Evolutionary conservation across 2,888 invertebrate genomes (phyloP), one percentile per base, ranked within the genome.

Genomic region (Lithophane leautieri): DNA sequence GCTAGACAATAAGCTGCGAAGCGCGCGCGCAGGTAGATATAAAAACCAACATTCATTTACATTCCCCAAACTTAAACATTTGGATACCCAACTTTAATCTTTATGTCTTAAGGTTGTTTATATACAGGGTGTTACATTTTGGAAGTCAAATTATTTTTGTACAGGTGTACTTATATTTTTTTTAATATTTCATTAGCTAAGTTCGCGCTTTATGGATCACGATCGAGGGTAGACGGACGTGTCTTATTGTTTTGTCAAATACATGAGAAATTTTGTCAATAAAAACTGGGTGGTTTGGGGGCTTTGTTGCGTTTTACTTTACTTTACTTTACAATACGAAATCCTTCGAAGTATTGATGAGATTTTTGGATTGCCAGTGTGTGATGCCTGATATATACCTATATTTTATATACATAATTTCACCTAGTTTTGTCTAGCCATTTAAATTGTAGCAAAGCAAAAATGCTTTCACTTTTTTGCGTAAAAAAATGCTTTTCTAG

Each of bases 121-220:
- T 83, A 58, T 44, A 56, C 60, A 52, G 34, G 19, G 11, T 47
- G 66, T 65, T 7, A 50, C 69, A 28, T 70, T 76, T 52, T 58
- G 6, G 28, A 6, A 63, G 67, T 50, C 73, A 58, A 73, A 25
- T 67, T 85, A 89, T 83, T 71, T 91, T 94, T 91, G 95, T 86
- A 85, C 90, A 91, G 92, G 92, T 93, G 94, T 95, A 93, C 94
- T 94, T 94, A 93, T 89, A 93, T 95, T 94, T 77, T 92, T 95
- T 94, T 93, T 90, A 89, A 89, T 91, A 78, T 96, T 96, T 96
- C 96, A 96, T 96, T 96, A 96, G 96, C 95, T 94, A 94, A 95
- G 96, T 96, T 96, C 94, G 95, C 95, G 95, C 95, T 95, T 94
- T 95, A 93, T 93, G 95, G 94, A 95, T 95, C 95, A 94, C 95